Base-by-base conservation (phyloP, 53 echinoderm and acorn worm species). In the Stichopus horrens region DNA sequence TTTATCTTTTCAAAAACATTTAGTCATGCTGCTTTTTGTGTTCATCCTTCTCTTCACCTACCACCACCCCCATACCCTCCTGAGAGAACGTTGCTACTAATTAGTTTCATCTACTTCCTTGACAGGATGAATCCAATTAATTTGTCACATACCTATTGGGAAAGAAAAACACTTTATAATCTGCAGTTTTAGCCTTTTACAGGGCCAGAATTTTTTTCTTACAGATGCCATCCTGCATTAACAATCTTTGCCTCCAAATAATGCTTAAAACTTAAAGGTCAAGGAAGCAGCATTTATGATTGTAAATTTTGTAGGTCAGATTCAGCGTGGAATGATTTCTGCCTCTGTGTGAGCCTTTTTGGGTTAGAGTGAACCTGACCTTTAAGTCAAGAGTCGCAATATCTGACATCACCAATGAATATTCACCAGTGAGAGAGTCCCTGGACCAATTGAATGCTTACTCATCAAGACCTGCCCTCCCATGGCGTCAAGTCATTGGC, bases 401-500 rank as follows among this genome's bases (percentile, higher is more conserved):
- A 86, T 66, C 66, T 86, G 37, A 81, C 71, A 68, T 67, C 11
- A n/a, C 52, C n/a, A 7, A 23, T 86, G 22, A 86, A 86, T 86
- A 86, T 86, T 86, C 67, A 86, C 66, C 0, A 68, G 66, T 18
- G 53, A 68, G 37, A 68, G 52, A 65, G 71, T 51, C 71, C 71
- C 66, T 23, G 66, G 52, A 67, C 66, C 86, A 86, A 86, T 86
- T 68, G 71, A 53, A 63, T 65, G 52, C 52, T 68, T 67, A 65
- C 66, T 86, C 66, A 68, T 65, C 53, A 4, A 86, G 71, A 65
- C 86, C 66, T 23, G 86, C 86, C 86, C 86, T 86, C 86, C 86
- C 86, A 86, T 86, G 86, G 86, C 86, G 65, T 65, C 86, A 86
- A 67, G 66, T 86, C 86, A 86, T 86, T 86, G 86, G 86, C 71